Evolutionary conservation across 2,888 invertebrate genomes (phyloP), one percentile per base, ranked within the genome.

Genomic region (Gymnocheta viridis): DNA sequence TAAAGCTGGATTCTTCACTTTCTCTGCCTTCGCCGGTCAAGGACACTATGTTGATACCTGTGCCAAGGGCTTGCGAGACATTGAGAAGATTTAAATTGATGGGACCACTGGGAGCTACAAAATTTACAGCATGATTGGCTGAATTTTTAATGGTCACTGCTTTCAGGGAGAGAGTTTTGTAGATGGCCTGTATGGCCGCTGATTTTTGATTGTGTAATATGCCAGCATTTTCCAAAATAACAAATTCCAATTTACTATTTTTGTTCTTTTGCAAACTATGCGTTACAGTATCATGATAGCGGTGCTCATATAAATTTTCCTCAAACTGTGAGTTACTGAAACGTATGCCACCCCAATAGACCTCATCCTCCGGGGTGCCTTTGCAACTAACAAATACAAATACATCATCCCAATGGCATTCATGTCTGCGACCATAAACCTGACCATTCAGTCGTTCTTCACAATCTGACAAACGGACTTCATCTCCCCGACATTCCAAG

Each of bases 331-430:
- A 94, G 89, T 96, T 95, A 0, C 98, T 96, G 90, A 99, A 98
- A 82, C 99, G 94, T 85, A 99, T 95, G 41, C 99, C 99, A 51
- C 99, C 99, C 99, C 99, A 99, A 89, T 98, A 97, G 62, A 96
- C 94, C 3, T 87, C 87, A 77, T 94, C 93, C 12, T 94, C 93
- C 6, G 89, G 89, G 4, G 94, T 93, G 5, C 96, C 91, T 89
- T 95, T 96, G 89, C 99, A 99, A 87, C 97, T 96, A 17, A 99
- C 95, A 89, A 98, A 99, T 0, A 99, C 97, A 89, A 97, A 99
- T 56, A 96, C 94, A 2, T 96, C 96, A 91, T 98, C 96, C 96
- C 98, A 98, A 87, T 95, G 95, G 88, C 98, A 98, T 87, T 95
- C 95, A 90, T 97, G 96, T 74, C 95, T 93, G 86, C 96, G 96